Percentiles rank a stretch among this genome's conserved stretches.
Conservation (phyloP, 2,113 vertebrate genomes). For the Cephalopholis sonnerati region DNA sequence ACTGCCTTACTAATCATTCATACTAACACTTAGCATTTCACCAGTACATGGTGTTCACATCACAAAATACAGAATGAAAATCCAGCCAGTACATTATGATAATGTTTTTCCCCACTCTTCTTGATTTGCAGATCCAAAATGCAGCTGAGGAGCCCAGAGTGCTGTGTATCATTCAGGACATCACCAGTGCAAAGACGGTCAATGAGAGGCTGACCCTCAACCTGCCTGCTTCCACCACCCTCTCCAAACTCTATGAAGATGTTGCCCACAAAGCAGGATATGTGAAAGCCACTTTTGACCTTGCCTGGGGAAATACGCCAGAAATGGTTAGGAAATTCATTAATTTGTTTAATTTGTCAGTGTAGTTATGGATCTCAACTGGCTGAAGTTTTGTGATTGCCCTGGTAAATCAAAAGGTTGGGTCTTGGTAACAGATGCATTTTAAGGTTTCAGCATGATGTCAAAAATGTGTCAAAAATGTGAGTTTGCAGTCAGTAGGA, state of each 20-base stretch:
- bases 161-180: constrained; percentile 98
- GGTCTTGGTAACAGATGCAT: background rate
- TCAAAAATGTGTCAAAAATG: background rate
- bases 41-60: background rate
- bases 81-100: background rate
- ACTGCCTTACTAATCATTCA: background rate
- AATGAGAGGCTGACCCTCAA: constrained; percentile 94
- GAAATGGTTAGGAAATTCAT: constrained; percentile 85
- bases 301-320: constrained; percentile 87
- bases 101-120: background rate
- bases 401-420: background rate
- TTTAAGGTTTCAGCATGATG: background rate
- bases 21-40: background rate
- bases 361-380: background rate
- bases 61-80: background rate
- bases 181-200: constrained; percentile 92
- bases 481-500: background rate
- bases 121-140: constrained; percentile 91
- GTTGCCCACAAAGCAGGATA: constrained; percentile 96
- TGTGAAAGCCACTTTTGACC: constrained; percentile 91
- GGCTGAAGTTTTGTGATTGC: background rate
- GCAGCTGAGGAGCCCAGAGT: constrained; percentile 97
- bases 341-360: background rate
- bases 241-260: constrained; percentile 91
- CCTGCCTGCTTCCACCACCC: constrained; percentile 93